Base-by-base conservation (phyloP, 2,113 vertebrate species). In the Leiothrix lutea region DNA sequence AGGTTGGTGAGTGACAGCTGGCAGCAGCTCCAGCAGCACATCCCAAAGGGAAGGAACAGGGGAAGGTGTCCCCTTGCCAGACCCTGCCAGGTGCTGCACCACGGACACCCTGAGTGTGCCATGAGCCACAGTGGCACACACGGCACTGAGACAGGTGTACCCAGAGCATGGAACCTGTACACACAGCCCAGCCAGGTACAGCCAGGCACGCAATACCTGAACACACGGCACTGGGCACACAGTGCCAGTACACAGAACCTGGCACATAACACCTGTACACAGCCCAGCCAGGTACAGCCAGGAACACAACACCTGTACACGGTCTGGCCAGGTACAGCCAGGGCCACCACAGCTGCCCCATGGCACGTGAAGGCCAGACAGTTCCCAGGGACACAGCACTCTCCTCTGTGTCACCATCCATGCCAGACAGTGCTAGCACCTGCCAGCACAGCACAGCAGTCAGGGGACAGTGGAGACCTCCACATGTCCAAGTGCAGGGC, bases 101-200 rank as follows among this genome's bases (percentile, higher is more conserved):
- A 20, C 1, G 0, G 51, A 13, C 23, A 35, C 14, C 53, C 45
- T 0, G 2, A 48, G 14, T 0, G 31, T 62, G 60, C 56, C 86
- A 36, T 5, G 1, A 80, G 48, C 50, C 61, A 28, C 61, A n/a
- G n/a, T 15, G 4, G 4, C 78, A 21, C 24, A 5, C 51, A 11
- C 0, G 0, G 81, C 22, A 29, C 77, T 4, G 5, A 15, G 54
- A 16, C 17, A 26, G 70, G 48, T 3, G 1, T 9, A n/a, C 48
- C 64, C 87, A 86, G 38, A 48, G 22, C 15, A 1, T 2, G 29
- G 38, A 47, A 56, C 44, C 21, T 5, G 47, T 13, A 33, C 40
- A 14, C 50, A 61, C 56, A 48, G 67, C 73, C 64, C 18, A 11
- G 57, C 9, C 38, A 42, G 74, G 19, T n/a, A 25, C 38, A 65